Conservation (phyloP, 2,888 invertebrate genomes). For the Meghimatium bilineatum region DNA sequence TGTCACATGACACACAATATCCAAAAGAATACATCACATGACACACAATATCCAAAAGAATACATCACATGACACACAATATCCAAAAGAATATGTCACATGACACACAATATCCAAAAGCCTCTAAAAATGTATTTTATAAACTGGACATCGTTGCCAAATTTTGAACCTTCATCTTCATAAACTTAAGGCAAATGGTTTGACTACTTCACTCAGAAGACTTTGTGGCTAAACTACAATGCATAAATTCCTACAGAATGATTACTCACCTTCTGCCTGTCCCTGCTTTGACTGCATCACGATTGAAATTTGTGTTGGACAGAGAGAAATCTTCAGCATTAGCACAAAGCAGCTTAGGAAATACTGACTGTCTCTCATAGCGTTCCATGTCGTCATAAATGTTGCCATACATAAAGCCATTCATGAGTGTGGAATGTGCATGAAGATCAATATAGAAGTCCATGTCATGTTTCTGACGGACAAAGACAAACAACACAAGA, state of each 20-base stretch:
- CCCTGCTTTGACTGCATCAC: slow-evolving; percentile 90
- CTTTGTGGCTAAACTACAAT: too few species aligned
- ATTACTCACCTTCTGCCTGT: slow-evolving; percentile 86
- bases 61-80: too few species aligned
- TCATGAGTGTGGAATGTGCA: slow-evolving; percentile 92
- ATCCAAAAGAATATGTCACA: too few species aligned
- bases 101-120: too few species aligned
- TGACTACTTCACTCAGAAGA: too few species aligned
- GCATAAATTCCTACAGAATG: not conserved
- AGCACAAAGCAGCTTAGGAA: slow-evolving; percentile 92
- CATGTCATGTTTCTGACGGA: slow-evolving; percentile 82
- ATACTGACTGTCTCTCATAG: slow-evolving; percentile 94
- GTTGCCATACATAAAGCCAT: slow-evolving; percentile 96
- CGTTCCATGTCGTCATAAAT: slow-evolving; percentile 76
- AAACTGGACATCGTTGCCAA: too few species aligned
- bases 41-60: too few species aligned
- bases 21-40: too few species aligned
- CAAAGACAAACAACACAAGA: not conserved
- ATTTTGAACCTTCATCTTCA: too few species aligned
- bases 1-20: too few species aligned
- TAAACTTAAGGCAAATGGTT: too few species aligned
- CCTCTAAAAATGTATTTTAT: too few species aligned
- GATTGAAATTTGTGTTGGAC: slow-evolving; percentile 93
- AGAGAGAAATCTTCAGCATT: slow-evolving; percentile 92
- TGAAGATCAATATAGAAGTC: slow-evolving; percentile 97